A percentile compares a stretch with the other conserved stretches of the same genome.
These are phyloP conservation scores for Henricia sp. DNA, from an alignment of 53 echinoderm and acorn worm genomes.

Conservation along the genomic window DNA sequence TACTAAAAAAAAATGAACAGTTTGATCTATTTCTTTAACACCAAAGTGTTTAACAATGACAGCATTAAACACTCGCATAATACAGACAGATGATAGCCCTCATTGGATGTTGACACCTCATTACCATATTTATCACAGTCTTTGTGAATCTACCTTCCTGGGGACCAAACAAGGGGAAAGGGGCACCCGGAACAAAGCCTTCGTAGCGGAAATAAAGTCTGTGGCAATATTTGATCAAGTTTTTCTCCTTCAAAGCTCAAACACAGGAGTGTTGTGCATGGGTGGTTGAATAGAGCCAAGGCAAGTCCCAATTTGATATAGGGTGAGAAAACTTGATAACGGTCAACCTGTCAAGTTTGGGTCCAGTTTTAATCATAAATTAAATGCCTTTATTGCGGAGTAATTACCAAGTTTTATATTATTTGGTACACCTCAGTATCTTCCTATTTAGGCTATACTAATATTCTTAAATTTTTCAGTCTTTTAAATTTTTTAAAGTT, in stretches of 20 bases:
- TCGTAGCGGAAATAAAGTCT: conserved; percentile 44
- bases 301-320: neutral
- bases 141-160: neutral
- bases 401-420: no score
- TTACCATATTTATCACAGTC: conserved; percentile 41
- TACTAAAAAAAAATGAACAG: no score
- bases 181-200: neutral
- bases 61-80: neutral
- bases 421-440: no score
- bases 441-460: no score
- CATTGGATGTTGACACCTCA: conserved; percentile 14
- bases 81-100: neutral
- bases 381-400: no score
- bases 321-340: no score
- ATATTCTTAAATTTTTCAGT: no score
- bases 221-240: conserved; percentile 45
- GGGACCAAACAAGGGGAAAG: neutral
- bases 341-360: no score
- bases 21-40: no score
- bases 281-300: no score
- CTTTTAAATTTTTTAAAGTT: no score
- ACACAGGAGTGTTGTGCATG: conserved; percentile 12
- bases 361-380: no score
- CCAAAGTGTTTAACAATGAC: conserved; percentile 5
- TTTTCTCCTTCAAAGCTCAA: neutral